Percentiles rank a stretch among this genome's conserved stretches.
These are phyloP conservation scores for Clavelina lepadiformis DNA, from an alignment of 23 tunicate species.

Conservation along the genomic window DNA sequence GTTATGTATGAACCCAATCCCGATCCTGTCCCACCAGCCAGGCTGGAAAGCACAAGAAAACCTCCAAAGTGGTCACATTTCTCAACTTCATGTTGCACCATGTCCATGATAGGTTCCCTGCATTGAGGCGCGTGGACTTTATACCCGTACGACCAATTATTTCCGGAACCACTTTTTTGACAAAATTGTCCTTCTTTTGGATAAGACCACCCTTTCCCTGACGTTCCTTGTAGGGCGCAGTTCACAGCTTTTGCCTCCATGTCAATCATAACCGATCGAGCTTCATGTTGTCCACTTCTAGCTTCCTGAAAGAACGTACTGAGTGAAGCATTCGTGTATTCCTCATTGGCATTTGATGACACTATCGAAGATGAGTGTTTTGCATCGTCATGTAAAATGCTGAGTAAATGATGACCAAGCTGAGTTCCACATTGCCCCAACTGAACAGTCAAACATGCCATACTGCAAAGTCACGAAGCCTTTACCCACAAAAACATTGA, in stretches of 20 bases:
- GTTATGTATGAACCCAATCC: constrained; percentile 75
- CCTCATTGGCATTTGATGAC: not conserved
- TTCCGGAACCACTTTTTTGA: constrained; percentile 81
- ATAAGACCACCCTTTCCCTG: constrained; percentile 58
- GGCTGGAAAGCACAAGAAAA: constrained; percentile 65
- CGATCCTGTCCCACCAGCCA: constrained; percentile 99
- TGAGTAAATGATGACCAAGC: constrained; percentile 66
- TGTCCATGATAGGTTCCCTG: constrained; percentile 34
- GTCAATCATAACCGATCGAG: constrained; percentile 89
- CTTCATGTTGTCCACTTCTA: constrained; percentile 34
- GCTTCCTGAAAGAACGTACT: constrained; percentile 71
- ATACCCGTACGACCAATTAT: constrained; percentile 93
- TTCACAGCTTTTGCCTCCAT: constrained; percentile 96
- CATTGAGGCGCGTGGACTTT: constrained; percentile 73
- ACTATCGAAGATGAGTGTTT: constrained; percentile 2
- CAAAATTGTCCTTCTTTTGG: constrained; percentile 64
- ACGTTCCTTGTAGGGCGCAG: constrained; percentile 34
- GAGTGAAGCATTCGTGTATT: constrained; percentile 31
- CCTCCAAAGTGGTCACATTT: constrained; percentile 85
- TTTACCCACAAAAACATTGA: not conserved
- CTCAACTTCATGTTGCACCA: constrained; percentile 61
- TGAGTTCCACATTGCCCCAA: constrained; percentile 98
- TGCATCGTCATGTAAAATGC: constrained; percentile 60
- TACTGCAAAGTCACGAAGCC: not conserved
- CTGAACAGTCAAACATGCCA: constrained; percentile 49